Evolutionary conservation across 2,888 invertebrate genomes (phyloP).

Genomic region (Hoplodrina blanda): DNA sequence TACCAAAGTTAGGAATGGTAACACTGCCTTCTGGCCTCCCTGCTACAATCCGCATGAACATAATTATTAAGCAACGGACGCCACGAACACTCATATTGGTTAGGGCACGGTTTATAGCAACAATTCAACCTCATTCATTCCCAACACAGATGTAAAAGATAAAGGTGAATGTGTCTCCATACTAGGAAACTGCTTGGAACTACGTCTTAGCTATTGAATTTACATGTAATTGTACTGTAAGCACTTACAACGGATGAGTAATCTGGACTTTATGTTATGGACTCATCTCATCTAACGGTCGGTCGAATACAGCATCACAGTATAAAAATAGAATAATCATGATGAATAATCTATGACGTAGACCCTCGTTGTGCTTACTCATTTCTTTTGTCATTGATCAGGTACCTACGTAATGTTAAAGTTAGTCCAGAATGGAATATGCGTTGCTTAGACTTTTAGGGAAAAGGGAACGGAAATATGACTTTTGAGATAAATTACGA

Average conservation of each 20-base stretch:
- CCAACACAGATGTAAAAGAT: conserved; percentile 37
- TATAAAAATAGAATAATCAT: conserved; percentile 46
- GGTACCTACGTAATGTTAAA: conserved; percentile 28
- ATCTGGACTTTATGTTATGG: conserved; percentile 38
- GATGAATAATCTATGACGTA: conserved; percentile 12
- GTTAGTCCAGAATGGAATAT: conserved; percentile 21
- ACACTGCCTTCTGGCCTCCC: conserved; percentile 55
- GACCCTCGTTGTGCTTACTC: conserved; percentile 18
- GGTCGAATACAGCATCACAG: conserved; percentile 18
- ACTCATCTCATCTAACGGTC: conserved; percentile 32
- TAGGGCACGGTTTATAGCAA: conserved; percentile 30
- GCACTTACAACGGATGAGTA: conserved; percentile 33
- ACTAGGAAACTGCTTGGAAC: conserved; percentile 30
- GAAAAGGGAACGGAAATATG: not conserved
- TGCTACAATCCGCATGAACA: conserved; percentile 60
- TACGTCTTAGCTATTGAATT: conserved; percentile 22
- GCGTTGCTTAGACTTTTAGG: conserved; percentile 10
- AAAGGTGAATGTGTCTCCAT: conserved; percentile 33
- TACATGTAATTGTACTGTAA: conserved; percentile 29
- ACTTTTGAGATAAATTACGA: not conserved
- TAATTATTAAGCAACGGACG: conserved; percentile 68
- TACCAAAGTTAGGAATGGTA: not conserved
- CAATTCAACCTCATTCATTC: conserved; percentile 52
- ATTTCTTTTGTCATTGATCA: conserved; percentile 25
- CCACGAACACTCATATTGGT: conserved; percentile 27